phyloP scores from a whole-genome alignment of 23 tunicate species.

The Styela plicata region DNA sequence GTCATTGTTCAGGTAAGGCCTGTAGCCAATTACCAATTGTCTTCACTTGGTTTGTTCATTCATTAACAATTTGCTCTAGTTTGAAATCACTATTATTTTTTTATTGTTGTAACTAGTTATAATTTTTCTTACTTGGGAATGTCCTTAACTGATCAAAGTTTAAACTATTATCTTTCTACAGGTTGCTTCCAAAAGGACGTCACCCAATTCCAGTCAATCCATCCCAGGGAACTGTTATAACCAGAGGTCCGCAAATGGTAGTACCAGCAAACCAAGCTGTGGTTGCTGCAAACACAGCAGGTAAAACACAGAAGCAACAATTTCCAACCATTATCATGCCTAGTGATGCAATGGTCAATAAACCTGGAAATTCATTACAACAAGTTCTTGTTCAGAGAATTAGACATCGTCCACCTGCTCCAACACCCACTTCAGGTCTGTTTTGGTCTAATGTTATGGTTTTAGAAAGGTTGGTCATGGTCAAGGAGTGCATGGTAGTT shows the following conservation, averaged over 20 bases:
- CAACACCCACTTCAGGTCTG: not conserved
- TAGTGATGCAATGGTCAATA: not conserved
- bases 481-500: no score
- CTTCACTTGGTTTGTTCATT: no score
- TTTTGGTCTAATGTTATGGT: no score
- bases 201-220: conserved; percentile 6
- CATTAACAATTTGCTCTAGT: no score
- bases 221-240: not conserved
- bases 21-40: no score
- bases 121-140: no score
- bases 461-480: no score
- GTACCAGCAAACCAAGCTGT: not conserved
- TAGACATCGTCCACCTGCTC: not conserved
- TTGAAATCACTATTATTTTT: no score
- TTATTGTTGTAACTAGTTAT: not conserved
- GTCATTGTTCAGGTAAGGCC: conserved; percentile 28
- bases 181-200: conserved; percentile 10
- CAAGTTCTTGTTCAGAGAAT: conserved; percentile 5
- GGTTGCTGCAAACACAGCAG: not conserved
- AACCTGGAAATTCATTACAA: not conserved
- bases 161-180: not conserved
- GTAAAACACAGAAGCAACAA: not conserved
- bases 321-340: conserved; percentile 14
- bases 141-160: no score
- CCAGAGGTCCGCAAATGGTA: not conserved